Evolutionary conservation across 64 coral and sea anemone genomes (phyloP).

Genomic region (Acropora yongei): DNA sequence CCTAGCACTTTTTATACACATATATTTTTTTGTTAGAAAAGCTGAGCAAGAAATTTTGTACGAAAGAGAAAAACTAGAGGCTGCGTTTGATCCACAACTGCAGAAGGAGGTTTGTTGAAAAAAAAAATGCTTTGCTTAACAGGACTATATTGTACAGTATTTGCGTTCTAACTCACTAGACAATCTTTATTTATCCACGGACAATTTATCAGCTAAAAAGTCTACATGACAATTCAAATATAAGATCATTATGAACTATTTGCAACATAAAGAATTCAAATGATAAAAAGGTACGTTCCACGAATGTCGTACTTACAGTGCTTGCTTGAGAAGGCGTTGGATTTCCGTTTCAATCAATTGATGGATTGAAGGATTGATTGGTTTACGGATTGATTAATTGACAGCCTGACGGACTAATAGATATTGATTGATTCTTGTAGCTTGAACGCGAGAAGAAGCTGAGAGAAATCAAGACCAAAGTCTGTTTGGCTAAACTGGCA

Average conservation of each 20-base stretch:
- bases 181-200: no score
- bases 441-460: constrained; percentile 66
- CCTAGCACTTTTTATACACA: background rate
- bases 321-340: no score
- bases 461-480: constrained; percentile 31
- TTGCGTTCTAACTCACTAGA: background rate
- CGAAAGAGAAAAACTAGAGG: constrained; percentile 86
- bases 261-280: no score
- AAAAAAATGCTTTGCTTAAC: background rate
- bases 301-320: no score
- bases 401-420: background rate
- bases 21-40: constrained; percentile 42
- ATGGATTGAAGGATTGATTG: background rate
- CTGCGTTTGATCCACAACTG: constrained; percentile 71
- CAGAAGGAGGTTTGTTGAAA: constrained; percentile 67
- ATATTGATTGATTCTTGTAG: constrained; percentile 23
- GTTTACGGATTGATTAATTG: background rate
- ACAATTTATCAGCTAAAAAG: no score
- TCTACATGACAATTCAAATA: no score
- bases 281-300: no score
- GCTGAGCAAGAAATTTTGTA: constrained; percentile 84
- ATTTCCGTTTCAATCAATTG: no score
- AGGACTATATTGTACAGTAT: no score
- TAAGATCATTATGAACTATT: no score
- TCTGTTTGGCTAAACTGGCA: constrained; percentile 64